phyloP scores from a whole-genome alignment of 2,797 vertebrate species.

The Gallinago stenura region DNA sequence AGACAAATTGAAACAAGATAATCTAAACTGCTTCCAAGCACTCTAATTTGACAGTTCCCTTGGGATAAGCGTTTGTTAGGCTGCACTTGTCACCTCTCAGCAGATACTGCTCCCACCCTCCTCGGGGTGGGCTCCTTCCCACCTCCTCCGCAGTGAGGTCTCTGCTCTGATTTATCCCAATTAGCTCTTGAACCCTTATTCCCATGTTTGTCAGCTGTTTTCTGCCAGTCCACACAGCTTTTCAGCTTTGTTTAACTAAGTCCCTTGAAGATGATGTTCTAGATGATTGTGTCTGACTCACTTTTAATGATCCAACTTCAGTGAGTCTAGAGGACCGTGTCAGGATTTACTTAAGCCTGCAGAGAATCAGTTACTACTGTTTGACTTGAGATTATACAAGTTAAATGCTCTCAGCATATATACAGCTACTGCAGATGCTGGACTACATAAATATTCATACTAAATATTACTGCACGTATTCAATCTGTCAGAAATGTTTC shows the following conservation, averaged over 20 bases:
- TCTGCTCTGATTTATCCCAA: not conserved
- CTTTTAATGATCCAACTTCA: constrained; percentile 5
- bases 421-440: not conserved
- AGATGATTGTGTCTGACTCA: not conserved
- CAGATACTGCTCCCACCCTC: not conserved
- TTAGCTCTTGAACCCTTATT: not conserved
- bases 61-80: not conserved
- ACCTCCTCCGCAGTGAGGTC: not conserved
- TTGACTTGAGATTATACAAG: constrained; percentile 26
- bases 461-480: not conserved
- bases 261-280: not conserved
- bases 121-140: not conserved
- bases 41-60: not conserved
- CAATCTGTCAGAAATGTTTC: constrained; percentile 4
- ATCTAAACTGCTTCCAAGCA: constrained; percentile 6
- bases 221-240: not conserved
- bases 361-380: not conserved
- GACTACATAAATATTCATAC: constrained; percentile 12
- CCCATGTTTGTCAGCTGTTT: not conserved
- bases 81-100: not conserved
- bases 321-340: not conserved
- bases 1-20: not conserved
- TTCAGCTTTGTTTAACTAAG: not conserved
- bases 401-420: not conserved
- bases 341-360: constrained; percentile 43